A percentile compares a stretch with the other conserved stretches of the same genome.
Conservation (phyloP, 2,888 invertebrate species). For the Leucophora obtusa region DNA sequence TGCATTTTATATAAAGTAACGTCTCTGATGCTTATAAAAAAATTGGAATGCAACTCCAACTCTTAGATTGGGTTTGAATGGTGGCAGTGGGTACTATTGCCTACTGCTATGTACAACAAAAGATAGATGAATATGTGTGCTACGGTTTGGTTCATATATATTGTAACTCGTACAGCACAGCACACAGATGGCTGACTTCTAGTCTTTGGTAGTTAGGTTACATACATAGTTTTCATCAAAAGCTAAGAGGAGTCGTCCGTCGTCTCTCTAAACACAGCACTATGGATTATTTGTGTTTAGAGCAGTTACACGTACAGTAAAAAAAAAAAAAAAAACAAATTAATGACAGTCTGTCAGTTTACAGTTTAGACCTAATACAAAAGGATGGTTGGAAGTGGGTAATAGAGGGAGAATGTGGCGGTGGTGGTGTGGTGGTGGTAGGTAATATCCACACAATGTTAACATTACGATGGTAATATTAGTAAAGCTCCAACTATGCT, state of each 20-base stretch:
- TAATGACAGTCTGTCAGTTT: constrained; percentile 19
- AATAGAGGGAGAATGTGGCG: neutral
- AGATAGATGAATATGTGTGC: neutral
- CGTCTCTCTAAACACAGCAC: neutral
- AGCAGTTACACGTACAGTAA: neutral
- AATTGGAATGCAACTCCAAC: constrained; percentile 10
- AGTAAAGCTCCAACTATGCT: neutral
- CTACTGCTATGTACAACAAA: neutral
- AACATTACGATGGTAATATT: neutral
- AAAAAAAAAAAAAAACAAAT: neutral
- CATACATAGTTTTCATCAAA: neutral
- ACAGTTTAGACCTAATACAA: constrained; percentile 10
- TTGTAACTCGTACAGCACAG: neutral
- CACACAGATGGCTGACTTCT: neutral
- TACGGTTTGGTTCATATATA: neutral
- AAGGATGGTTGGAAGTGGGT: neutral
- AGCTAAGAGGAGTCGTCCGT: neutral
- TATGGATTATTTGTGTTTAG: neutral
- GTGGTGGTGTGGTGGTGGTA: neutral
- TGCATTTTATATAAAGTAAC: constrained; percentile 2
- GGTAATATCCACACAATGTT: neutral
- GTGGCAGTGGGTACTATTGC: neutral
- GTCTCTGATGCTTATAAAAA: neutral
- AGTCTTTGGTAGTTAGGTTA: neutral
- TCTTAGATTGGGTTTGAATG: neutral